Evolutionary conservation across 2,888 invertebrate genomes (phyloP), one percentile per base, ranked within the genome.

Genomic region (Lithodes maja): DNA sequence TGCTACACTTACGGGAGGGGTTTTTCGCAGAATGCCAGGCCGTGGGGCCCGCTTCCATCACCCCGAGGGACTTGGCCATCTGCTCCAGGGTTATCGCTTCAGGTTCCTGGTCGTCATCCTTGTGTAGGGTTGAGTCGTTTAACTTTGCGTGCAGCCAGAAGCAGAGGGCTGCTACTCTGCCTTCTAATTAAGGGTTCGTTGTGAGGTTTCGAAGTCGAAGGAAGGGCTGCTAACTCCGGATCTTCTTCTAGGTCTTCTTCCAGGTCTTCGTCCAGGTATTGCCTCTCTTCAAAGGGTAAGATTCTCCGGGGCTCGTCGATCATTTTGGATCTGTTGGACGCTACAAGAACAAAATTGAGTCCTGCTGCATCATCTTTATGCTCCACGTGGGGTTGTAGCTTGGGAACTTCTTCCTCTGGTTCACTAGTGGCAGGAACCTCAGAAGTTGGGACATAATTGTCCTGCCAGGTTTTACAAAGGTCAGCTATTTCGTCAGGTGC

Each of bases 1-100:
- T 89, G 88, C 88, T 80, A 77, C 88, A 89, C 88, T 89, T 89
- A 89, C 88, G 61, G 84, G 80, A 54, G 81, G 81, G 75, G 71
- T 85, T 69, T 89, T 89, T 17, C 77, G 85, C 33, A 81, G 84
- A 17, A 83, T 81, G 69, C 88, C 85, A 68, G 71, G 49, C 85
- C 49, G 85, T 53, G 3, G 88, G 52, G 69, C 85, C 85, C 50
- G 3, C 71, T 5, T 71, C 71, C 15, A 71, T 3, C 12, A 71
- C 17, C 3, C 71, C 71, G 3, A 71, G 71, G 71, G 71, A 71
- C 17, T 71, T 71, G 71, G 71, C 71, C 71, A 71, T 71, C 71
- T 71, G 71, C 3, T 71, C 71, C 71, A 71, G 5, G 17, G 15
- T 71, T 17, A 71, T 71, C n/a, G 71, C n/a, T 12, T n/a, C 17